Conservation (phyloP, 2,888 invertebrate species). For the Hydrotaea cyrtoneurina region DNA sequence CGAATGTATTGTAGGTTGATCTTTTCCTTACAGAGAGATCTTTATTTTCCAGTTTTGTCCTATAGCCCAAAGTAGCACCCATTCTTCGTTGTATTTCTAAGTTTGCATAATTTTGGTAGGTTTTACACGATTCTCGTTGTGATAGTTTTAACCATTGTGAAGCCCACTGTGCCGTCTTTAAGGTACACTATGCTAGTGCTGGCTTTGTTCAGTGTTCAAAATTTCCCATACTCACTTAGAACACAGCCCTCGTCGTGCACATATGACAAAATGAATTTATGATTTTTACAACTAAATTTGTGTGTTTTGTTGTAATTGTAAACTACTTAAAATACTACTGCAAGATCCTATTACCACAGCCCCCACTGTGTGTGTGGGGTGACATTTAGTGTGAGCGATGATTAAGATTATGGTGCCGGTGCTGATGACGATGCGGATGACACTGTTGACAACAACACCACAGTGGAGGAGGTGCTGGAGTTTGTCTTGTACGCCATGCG, state of each 20-base stretch:
- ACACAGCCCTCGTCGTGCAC: background rate
- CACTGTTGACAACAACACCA: conserved; percentile 38
- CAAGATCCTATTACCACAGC: conserved; percentile 28
- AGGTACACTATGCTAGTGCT: too few relatives aligned
- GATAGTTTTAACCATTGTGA: too few relatives aligned
- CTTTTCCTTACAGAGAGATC: too few relatives aligned
- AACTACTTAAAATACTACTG: conserved; percentile 33
- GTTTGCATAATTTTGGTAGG: too few relatives aligned
- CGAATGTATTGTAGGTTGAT: too few relatives aligned
- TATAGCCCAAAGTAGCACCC: too few relatives aligned
- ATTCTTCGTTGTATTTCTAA: too few relatives aligned
- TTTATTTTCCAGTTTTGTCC: too few relatives aligned
- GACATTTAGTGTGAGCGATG: conserved; percentile 32
- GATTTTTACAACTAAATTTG: conserved; percentile 35
- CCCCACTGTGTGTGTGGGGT: background rate
- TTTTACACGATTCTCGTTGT: too few relatives aligned
- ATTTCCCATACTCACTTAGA: too few relatives aligned
- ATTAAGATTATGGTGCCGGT: conserved; percentile 50
- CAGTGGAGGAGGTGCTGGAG: conserved; percentile 49
- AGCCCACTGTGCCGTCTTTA: too few relatives aligned
- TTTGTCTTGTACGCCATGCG: conserved; percentile 43
- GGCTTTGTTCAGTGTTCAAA: too few relatives aligned
- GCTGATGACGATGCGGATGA: conserved; percentile 34
- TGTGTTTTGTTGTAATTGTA: conserved; percentile 41
- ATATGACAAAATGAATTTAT: conserved; percentile 33